Evolutionary conservation across 2,797 vertebrate species (phyloP), one percentile per base, ranked within the genome.

Genomic region (Buphagus erythrorhynchus): DNA sequence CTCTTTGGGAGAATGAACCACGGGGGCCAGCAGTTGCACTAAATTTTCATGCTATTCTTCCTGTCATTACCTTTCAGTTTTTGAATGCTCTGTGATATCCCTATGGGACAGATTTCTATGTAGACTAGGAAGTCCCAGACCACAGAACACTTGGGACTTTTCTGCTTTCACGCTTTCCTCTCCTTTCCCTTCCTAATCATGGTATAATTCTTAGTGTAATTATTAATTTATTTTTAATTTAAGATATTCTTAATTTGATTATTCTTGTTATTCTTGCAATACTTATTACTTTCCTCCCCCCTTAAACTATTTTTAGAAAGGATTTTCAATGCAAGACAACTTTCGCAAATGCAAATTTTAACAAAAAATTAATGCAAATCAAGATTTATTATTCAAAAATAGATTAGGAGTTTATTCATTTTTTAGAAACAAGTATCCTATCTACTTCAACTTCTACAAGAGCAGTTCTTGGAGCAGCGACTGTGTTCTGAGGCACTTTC

Each of bases 321-420:
- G 24, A 81, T 89, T 73, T 88, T 91, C 33, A 77, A 43, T 72
- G 61, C 35, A 61, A 88, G 66, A 63, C 4, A 4, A 65, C 14
- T 26, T 80, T 35, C n/a, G 35, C 6, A 86, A 87, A 86, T 86
- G 51, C 33, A 89, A 78, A 85, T 94, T 86, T 88, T 68, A 75
- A 79, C 16, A n/a, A 93, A 87, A 85, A 92, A 93, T n/a, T 80
- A 67, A 94, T 95, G 85, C 52, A 96, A 97, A 95, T 81, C 7
- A 54, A 74, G 31, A 89, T 52, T 74, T 68, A 89, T 84, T 92
- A 93, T 94, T 90, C 42, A 83, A 72, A 88, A 85, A 58, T 76
- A 90, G n/a, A 77, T 74, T 68, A 46, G 26, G 28, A 80, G 19
- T 81, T 83, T 73, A 48, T 84, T 88, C 6, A 36, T 69, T 92